phyloP scores from a whole-genome alignment of 2,113 vertebrate genomes.

The Trichomycterus rosablanca region DNA sequence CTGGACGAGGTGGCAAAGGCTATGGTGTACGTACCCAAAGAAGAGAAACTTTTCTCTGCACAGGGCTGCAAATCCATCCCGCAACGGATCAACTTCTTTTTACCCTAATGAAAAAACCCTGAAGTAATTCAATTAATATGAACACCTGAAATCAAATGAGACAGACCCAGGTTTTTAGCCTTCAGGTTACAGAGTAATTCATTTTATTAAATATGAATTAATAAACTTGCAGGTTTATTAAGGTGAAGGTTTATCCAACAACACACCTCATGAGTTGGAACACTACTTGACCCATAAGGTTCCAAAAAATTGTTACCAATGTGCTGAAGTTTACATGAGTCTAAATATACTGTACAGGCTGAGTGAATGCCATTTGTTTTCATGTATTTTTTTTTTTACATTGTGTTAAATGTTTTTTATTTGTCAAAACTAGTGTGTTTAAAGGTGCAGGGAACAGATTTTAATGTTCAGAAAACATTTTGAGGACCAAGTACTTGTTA shows the following conservation, averaged over 20 bases:
- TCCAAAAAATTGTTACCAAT: background rate
- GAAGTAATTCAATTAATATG: slow-evolving; percentile 3
- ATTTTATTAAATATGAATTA: background rate
- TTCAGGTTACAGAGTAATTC: background rate
- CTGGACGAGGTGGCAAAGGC: slow-evolving; percentile 81
- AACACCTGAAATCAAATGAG: slow-evolving; percentile 9
- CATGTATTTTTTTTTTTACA: too few species aligned
- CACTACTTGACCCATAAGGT: background rate
- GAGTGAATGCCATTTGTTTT: background rate
- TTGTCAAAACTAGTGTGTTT: too few species aligned
- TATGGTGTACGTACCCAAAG: slow-evolving; percentile 86
- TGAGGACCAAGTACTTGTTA: too few species aligned
- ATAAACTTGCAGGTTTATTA: background rate
- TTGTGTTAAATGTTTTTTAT: too few species aligned
- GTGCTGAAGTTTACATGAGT: too few species aligned
- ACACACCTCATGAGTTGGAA: background rate
- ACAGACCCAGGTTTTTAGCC: slow-evolving; percentile 7
- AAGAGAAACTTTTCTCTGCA: slow-evolving; percentile 86
- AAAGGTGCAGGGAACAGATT: too few species aligned
- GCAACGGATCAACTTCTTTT: slow-evolving; percentile 86
- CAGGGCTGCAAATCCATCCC: slow-evolving; percentile 93
- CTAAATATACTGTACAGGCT: background rate
- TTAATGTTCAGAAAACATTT: too few species aligned
- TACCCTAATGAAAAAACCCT: slow-evolving; percentile 68
- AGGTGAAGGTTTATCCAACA: background rate